Percentiles rank a stretch among this genome's conserved stretches.
Evolutionary conservation across 2,797 vertebrate species (phyloP).

Genomic region (Pangasius krempfi): DNA sequence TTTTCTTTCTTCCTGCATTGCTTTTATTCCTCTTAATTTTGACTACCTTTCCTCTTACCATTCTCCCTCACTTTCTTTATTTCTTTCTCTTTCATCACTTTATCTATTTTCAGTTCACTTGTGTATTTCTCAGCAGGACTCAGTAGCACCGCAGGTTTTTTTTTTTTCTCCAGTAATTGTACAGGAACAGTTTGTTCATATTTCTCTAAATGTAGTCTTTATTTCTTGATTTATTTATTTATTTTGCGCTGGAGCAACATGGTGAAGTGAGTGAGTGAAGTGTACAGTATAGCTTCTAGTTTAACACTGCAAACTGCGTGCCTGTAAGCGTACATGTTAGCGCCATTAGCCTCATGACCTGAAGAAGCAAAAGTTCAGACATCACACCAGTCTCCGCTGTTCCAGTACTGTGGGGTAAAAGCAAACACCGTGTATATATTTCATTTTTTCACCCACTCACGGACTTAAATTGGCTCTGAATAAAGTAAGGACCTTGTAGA

Average conservation of each 20-base stretch:
- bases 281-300: background rate
- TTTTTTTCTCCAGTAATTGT: background rate
- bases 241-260: background rate
- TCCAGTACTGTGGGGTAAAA: background rate
- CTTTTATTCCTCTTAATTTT: background rate
- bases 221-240: background rate
- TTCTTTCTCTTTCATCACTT: background rate
- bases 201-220: background rate
- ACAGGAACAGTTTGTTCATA: background rate
- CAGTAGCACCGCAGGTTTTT: background rate
- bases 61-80: background rate
- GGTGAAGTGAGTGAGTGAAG: background rate
- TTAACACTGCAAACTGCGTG: background rate
- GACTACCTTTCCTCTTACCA: too few relatives aligned
- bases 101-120: background rate
- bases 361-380: background rate
- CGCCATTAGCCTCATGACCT: background rate
- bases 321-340: background rate
- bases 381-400: background rate
- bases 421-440: background rate
- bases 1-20: background rate
- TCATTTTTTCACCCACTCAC: background rate
- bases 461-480: background rate
- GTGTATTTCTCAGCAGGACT: background rate
- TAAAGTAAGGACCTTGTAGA: background rate